Percentiles rank a stretch among this genome's conserved stretches.
Evolutionary conservation across 2,113 vertebrate species (phyloP).

Genomic region (Xyrauchen texanus): DNA sequence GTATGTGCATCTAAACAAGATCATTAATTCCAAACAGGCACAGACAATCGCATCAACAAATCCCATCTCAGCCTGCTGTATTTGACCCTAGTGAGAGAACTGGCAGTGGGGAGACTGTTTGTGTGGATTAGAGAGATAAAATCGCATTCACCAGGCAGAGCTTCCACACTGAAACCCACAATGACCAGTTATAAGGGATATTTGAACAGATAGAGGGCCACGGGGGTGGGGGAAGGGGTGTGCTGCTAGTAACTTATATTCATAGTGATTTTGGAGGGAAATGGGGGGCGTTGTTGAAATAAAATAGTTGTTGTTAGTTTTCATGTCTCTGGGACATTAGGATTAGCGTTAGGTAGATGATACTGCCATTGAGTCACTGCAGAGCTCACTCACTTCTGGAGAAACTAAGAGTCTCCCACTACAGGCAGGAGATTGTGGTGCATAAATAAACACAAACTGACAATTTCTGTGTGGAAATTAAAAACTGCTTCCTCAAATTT

Average conservation of each 20-base stretch:
- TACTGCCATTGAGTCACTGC: constrained; percentile 1
- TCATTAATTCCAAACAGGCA: constrained; percentile 47
- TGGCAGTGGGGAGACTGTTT: constrained; percentile 34
- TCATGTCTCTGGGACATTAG: constrained; percentile 42
- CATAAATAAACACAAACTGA: constrained; percentile 33
- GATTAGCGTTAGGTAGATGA: constrained; percentile 33
- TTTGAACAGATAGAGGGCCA: not conserved
- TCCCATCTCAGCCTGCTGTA: constrained; percentile 31
- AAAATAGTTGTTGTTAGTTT: constrained; percentile 11
- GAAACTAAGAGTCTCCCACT: constrained; percentile 15
- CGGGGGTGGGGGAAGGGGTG: not conserved
- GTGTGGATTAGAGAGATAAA: constrained; percentile 50
- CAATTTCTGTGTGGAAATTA: constrained; percentile 15
- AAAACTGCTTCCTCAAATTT: not conserved
- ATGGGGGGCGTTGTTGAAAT: constrained; percentile 23
- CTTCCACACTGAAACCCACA: constrained; percentile 25
- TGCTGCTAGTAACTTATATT: constrained; percentile 23
- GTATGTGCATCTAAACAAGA: constrained; percentile 13
- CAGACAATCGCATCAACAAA: constrained; percentile 40
- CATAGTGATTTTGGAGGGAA: constrained; percentile 15
- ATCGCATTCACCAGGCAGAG: constrained; percentile 10
- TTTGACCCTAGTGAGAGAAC: constrained; percentile 26
- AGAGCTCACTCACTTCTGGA: constrained; percentile 15
- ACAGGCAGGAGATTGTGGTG: constrained; percentile 30
- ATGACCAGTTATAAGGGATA: constrained; percentile 11